phyloP scores from a whole-genome alignment of 2,888 invertebrate species.

The Orchesellides sinensis region DNA sequence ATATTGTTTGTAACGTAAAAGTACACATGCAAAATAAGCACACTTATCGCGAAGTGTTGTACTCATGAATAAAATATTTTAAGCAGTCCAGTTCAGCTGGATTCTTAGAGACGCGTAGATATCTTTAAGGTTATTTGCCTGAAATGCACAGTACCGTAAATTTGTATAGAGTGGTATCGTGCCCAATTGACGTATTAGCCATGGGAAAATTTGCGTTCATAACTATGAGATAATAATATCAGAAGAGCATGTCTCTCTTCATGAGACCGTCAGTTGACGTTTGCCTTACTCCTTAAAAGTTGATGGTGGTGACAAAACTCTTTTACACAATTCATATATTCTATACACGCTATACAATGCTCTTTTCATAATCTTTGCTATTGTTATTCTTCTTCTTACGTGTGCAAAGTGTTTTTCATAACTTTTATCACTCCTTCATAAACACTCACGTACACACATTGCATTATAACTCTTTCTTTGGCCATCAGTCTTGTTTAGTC shows the following conservation, averaged over 20 bases:
- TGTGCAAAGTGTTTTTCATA: conserved; percentile 9
- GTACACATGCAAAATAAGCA: too few relatives aligned
- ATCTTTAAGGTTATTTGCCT: too few relatives aligned
- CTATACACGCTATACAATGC: not conserved
- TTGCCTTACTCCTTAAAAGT: not conserved
- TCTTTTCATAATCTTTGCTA: not conserved
- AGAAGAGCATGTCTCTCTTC: not conserved
- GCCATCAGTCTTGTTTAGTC: too few relatives aligned
- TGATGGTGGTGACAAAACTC: conserved; percentile 4
- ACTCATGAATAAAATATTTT: too few relatives aligned
- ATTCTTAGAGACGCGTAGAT: too few relatives aligned
- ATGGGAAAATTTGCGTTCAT: conserved; percentile 52
- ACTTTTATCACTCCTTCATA: too few relatives aligned
- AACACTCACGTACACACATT: too few relatives aligned
- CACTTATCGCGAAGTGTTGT: too few relatives aligned
- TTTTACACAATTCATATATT: not conserved
- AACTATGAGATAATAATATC: conserved; percentile 44
- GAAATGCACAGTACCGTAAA: too few relatives aligned
- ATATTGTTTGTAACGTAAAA: too few relatives aligned
- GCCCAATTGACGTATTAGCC: conserved; percentile 55
- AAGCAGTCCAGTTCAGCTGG: too few relatives aligned
- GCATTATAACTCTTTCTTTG: too few relatives aligned
- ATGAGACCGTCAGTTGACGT: not conserved
- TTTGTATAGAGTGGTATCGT: not conserved
- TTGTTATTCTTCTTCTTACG: not conserved